Base-by-base conservation (phyloP, 2,797 vertebrate genomes). In the Kryptolebias ocellatus region DNA sequence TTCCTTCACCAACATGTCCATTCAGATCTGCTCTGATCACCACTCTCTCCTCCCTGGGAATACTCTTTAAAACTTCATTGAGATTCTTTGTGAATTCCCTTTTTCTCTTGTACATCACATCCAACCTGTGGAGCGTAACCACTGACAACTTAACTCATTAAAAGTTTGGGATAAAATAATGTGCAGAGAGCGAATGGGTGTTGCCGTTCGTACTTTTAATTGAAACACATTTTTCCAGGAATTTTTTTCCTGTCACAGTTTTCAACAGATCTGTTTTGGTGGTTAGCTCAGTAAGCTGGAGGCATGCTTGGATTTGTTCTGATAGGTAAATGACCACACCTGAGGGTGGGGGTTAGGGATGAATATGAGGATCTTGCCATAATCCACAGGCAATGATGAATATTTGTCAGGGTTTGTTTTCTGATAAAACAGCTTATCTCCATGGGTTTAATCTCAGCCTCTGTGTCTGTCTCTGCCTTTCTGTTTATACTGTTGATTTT, bases 401-500 rank as follows among this genome's bases (percentile, higher is more conserved):
- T 85, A 80, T 92, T 87, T 83, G 76, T 80, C 74, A 51, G 85
- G 87, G 72, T 93, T 93, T 88, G 88, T 86, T 76, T 79, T 81
- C 86, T 86, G 74, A 87, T 90, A 79, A 84, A 78, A 76, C 83
- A 77, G 76, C 87, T 87, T 87, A 80, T 92, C 92, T 89, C 84
- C 79, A 73, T 79, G 76, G 89, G 86, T 92, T 91, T 87, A 82
- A 4, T 88, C 72, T 74, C 61, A 67, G 64, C 55, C 72, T 79
- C 60, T 83, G 55, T 74, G 66, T 63, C 63, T 83, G 65, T 53
- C 56, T 80, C 61, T 81, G 56, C 11, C 11, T 42, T 42, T 42
- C 39, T 78, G 56, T 54, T 59, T 16, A 34, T 61, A 71, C 54
- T 46, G 44, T 46, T 46, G 42, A 18, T 79, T 72, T 78, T 67